These are phyloP conservation scores for Tamandua tetradactyla DNA, from an alignment of 2,797 vertebrate species.

Conservation along the genomic window DNA sequence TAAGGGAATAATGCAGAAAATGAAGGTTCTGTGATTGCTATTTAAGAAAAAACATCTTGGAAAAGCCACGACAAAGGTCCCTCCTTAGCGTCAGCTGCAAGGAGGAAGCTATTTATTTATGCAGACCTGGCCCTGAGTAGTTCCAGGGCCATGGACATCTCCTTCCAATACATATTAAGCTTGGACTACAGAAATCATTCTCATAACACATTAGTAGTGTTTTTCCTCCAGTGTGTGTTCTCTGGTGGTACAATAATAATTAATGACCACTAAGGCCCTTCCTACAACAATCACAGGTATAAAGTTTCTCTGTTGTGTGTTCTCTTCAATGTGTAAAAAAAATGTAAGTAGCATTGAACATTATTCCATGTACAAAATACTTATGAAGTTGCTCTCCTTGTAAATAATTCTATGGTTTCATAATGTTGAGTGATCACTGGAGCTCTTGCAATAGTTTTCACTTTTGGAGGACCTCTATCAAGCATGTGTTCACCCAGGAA, in stretches of 20 bases:
- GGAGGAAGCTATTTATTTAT: too few relatives aligned
- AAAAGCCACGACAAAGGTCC: too few relatives aligned
- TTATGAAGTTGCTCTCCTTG: background rate
- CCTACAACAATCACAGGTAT: background rate
- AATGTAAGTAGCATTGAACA: background rate
- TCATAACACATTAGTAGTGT: background rate
- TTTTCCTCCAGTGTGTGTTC: background rate
- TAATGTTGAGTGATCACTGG: background rate
- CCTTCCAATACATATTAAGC: background rate
- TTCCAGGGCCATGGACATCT: too few relatives aligned
- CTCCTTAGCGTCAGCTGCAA: too few relatives aligned
- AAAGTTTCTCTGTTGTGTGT: background rate
- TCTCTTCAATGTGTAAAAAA: background rate
- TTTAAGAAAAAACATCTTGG: too few relatives aligned
- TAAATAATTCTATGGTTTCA: background rate
- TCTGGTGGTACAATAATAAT: background rate
- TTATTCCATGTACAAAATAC: background rate
- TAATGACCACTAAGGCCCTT: background rate
- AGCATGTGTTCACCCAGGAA: too few relatives aligned
- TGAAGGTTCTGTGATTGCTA: too few relatives aligned
- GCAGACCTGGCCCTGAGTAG: too few relatives aligned
- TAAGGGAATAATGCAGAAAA: too few relatives aligned
- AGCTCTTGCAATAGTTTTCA: background rate
- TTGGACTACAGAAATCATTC: background rate
- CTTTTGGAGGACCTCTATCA: background rate